Base-by-base conservation (phyloP, 1,140 invertebrate genomes). In the Stenopsyche tienmushanensis region DNA sequence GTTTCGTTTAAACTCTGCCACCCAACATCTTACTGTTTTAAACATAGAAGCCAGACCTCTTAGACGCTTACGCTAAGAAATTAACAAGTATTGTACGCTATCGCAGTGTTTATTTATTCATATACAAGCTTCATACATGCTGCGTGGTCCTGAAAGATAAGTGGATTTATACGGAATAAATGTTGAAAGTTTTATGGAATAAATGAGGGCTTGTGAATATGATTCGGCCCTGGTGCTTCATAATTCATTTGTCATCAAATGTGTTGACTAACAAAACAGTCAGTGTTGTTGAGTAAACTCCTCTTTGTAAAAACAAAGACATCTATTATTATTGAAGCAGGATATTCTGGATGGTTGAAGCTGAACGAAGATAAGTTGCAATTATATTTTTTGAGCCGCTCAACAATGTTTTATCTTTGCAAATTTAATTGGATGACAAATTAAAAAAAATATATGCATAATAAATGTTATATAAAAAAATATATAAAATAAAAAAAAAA, bases 171-270 rank as follows among this genome's bases (percentile, higher is more conserved):
- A n/a, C 13, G 13, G 13, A 34, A 34, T 13, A 34, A 34, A 34
- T 34, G 5, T 34, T 34, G 29, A 34, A 5, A 13, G 5, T 7
- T 34, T 34, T 7, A 34, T 34, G 5, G 5, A 52, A 24, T n/a
- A n/a, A n/a, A n/a, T n/a, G n/a, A n/a, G n/a, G n/a, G n/a, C n/a
- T n/a, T n/a, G n/a, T n/a, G n/a, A n/a, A n/a, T n/a, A n/a, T 17
- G 20, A 21, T 64, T 13, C 52, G 41, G 13, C 3, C 26, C 65
- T 62, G 58, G 9, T 3, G 18, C 34, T 17, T 55, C 42, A 59
- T 50, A 63, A 68, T 68, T 64, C 66, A 64, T 64, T 68, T 68
- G 66, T 68, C 66, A 64, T 60, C 66, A 58, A 63, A 63, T 68
- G 26, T 60, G 55, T 60, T 64, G 62, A 44, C 47, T 62, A 59